Percentiles rank a stretch among this genome's conserved stretches.
Evolutionary conservation across 92 coral and sea anemone species (phyloP).

Genomic region (Virgularia gustaviana): DNA sequence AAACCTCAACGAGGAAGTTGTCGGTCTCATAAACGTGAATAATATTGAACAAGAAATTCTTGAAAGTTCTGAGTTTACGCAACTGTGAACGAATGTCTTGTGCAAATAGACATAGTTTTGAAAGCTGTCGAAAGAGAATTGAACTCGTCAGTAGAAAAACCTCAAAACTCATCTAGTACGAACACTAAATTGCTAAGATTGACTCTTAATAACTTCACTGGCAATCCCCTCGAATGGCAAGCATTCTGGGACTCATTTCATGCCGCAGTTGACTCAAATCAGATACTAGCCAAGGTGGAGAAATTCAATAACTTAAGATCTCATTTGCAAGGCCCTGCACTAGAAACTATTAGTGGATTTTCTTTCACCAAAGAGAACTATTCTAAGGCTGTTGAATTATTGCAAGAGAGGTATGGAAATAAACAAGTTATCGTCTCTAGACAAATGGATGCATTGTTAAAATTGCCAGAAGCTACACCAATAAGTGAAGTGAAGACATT

Average conservation of each 20-base stretch:
- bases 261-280: constrained; percentile 21
- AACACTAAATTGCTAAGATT: constrained; percentile 40
- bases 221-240: constrained; percentile 45
- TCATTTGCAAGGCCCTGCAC: constrained; percentile 33
- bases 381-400: constrained; percentile 23
- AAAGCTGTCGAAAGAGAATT: neutral
- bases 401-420: constrained; percentile 26
- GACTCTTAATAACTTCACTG: constrained; percentile 29
- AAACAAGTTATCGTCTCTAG: constrained; percentile 15
- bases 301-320: constrained; percentile 26
- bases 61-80: constrained; percentile 23
- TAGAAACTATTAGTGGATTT: constrained; percentile 37
- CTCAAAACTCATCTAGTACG: neutral
- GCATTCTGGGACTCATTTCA: constrained; percentile 42
- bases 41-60: constrained; percentile 26
- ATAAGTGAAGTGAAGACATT: constrained; percentile 10
- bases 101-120: constrained; percentile 22
- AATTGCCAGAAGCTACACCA: constrained; percentile 19
- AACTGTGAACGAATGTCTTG: constrained; percentile 25
- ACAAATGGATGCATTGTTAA: constrained; percentile 9
- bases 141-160: neutral
- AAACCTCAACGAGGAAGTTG: constrained; percentile 11
- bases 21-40: neutral
- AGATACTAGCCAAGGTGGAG: constrained; percentile 1
- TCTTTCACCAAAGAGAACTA: constrained; percentile 27